These are phyloP conservation scores for Pangasius larnaudii DNA, from an alignment of 2,797 vertebrate species.

Conservation along the genomic window DNA sequence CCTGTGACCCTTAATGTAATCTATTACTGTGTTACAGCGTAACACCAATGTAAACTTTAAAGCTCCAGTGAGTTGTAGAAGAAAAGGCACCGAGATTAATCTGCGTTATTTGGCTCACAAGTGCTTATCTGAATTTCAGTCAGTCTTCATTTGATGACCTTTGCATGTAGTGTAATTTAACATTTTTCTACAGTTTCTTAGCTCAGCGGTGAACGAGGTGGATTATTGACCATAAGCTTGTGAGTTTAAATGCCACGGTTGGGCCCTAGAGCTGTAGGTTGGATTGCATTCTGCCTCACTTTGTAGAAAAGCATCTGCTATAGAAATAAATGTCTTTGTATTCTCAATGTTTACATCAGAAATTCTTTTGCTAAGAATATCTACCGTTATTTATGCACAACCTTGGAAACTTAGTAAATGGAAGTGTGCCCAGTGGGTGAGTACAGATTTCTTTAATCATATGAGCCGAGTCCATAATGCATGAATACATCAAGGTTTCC, in stretches of 20 bases:
- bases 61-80: neutral
- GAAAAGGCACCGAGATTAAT: neutral
- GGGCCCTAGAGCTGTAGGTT: neutral
- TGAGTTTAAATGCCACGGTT: conserved; percentile 23
- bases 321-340: neutral
- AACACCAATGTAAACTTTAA: neutral
- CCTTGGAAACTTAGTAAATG: neutral
- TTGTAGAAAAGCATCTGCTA: neutral
- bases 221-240: conserved; percentile 20
- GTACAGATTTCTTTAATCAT: neutral
- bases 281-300: neutral
- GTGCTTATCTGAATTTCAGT: conserved; percentile 21
- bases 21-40: neutral
- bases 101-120: neutral
- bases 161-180: conserved; percentile 17
- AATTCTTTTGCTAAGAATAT: neutral
- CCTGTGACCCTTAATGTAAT: conserved; percentile 5
- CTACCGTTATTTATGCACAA: neutral
- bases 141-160: conserved; percentile 29
- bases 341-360: neutral
- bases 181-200: conserved; percentile 21
- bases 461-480: neutral
- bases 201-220: neutral
- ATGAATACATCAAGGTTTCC: neutral
- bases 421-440: neutral